Conservation (phyloP, 2,888 invertebrate genomes). For the Apamea anceps region DNA sequence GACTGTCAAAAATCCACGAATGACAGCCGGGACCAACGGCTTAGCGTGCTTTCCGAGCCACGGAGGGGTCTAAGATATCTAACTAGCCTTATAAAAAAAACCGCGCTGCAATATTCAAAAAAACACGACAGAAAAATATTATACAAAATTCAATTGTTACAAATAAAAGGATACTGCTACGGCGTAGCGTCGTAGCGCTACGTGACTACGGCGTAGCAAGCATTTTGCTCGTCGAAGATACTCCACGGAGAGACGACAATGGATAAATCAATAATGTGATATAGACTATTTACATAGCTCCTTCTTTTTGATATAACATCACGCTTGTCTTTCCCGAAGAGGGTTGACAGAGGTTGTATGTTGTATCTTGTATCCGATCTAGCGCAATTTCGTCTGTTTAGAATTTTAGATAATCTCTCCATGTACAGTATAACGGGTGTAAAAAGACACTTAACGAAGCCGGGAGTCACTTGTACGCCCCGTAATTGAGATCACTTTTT, state of each 20-base stretch:
- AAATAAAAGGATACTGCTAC: conserved; percentile 49
- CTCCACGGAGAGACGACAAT: background rate
- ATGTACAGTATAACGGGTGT: too few relatives aligned
- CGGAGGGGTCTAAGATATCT: too few relatives aligned
- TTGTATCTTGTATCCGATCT: background rate
- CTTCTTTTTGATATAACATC: background rate
- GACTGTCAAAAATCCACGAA: too few relatives aligned
- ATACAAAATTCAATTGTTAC: conserved; percentile 36
- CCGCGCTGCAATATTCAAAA: background rate
- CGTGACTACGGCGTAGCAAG: conserved; percentile 73
- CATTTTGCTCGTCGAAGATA: conserved; percentile 11
- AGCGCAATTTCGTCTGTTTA: background rate
- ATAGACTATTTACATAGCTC: background rate
- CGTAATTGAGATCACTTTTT: too few relatives aligned
- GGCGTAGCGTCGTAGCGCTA: conserved; percentile 67
- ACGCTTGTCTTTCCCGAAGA: background rate
- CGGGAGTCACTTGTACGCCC: too few relatives aligned
- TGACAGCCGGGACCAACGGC: too few relatives aligned
- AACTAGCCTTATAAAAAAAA: background rate
- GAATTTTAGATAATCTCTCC: background rate
- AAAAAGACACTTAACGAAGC: too few relatives aligned
- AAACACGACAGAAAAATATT: conserved; percentile 6
- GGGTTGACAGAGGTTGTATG: background rate
- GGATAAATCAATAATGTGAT: conserved; percentile 7
- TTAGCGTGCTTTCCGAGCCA: too few relatives aligned